Evolutionary conservation across 2,888 invertebrate species (phyloP), one percentile per base, ranked within the genome.

Genomic region (Diarsia mendica): DNA sequence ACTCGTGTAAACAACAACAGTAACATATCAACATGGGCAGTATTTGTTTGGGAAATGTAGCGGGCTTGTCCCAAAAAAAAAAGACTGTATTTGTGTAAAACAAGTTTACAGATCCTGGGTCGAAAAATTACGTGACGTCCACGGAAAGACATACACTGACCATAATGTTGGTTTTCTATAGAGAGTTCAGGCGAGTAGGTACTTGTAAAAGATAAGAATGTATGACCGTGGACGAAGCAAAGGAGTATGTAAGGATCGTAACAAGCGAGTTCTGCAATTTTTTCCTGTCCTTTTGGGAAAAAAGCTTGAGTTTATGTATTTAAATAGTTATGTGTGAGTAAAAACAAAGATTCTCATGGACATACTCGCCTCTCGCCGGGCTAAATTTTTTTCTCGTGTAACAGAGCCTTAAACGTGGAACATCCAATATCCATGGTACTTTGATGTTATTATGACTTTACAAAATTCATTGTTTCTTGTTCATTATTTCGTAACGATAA

Each of bases 401-500:
- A 53, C 48, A 15, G 9, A 33, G 15, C 11, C 28, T 33, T 55
- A 9, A 33, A 55, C 13, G 33, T 63, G 1, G 20, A 77, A 58
- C 49, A 80, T 73, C 55, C 33, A 23, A 58, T 49, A 80, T 73
- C 63, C 44, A 20, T 33, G 44, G 46, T 72, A 78, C 64, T 65
- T 68, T 63, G 68, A 69, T 66, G 58, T 67, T 74, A 63, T 83
- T 83, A 83, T 63, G 61, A 83, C 55, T 63, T 60, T n/a, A 53
- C 44, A 55, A 82, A 82, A 70, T 78, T 78, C n/a, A 64, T 63
- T 69, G 66, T 69, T 73, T 48, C 69, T 15, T 69, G 63, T 79
- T 74, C 39, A 63, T 73, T 72, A 79, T 73, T 70, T 79, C 60
- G n/a, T 79, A 66, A 69, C 66, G 65, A 67, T 67, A 83, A 63